A percentile compares a stretch with the other conserved stretches of the same genome.
Conservation (phyloP, 2,888 invertebrate species). For the Habrosyne pyritoides region DNA sequence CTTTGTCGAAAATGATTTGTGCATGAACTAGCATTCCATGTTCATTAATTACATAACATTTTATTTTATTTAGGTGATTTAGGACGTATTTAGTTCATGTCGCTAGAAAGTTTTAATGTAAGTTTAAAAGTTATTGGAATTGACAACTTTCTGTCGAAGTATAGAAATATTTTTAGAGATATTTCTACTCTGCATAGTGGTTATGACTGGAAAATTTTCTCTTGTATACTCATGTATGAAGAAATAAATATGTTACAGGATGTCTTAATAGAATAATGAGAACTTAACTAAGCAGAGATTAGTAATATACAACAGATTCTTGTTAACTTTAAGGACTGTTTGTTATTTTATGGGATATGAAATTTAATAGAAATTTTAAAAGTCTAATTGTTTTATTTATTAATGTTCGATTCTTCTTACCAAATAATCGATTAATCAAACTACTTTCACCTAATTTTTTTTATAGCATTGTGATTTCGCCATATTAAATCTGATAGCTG, state of each 20-base stretch:
- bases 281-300: neutral
- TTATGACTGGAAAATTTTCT: neutral
- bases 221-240: neutral
- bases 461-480: constrained; percentile 26
- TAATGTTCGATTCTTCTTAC: neutral
- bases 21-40: constrained; percentile 42
- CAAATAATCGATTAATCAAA: neutral
- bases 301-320: neutral
- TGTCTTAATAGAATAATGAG: neutral
- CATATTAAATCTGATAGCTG: constrained; percentile 22
- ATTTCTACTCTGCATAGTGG: neutral
- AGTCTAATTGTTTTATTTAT: neutral
- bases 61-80: constrained; percentile 20
- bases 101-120: constrained; percentile 38
- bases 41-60: constrained; percentile 18
- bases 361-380: neutral
- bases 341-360: constrained; percentile 1
- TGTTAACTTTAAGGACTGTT: neutral
- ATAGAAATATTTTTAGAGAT: neutral
- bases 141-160: neutral
- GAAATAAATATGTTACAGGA: neutral
- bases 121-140: constrained; percentile 11
- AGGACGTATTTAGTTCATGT: constrained; percentile 38
- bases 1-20: constrained; percentile 6
- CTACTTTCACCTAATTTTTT: constrained; percentile 10